A percentile compares a stretch with the other conserved stretches of the same genome.
Evolutionary conservation across 2,113 vertebrate genomes (phyloP).

Genomic region (Tenrec ecaudatus): DNA sequence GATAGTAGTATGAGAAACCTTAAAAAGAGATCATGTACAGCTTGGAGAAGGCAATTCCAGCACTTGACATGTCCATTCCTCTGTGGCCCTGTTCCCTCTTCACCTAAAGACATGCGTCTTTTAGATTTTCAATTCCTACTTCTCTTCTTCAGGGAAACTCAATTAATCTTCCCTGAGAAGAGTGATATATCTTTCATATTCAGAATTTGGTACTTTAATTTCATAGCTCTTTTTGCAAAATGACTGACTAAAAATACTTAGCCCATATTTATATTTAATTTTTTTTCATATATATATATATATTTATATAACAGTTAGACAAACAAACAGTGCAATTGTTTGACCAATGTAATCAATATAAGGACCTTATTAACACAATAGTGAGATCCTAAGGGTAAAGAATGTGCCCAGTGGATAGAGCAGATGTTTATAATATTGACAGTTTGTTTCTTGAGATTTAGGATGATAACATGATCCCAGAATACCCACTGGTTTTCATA

Average conservation of each 20-base stretch:
- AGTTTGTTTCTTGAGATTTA: constrained; percentile 44
- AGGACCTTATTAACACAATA: not conserved
- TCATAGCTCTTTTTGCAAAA: not conserved
- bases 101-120: not conserved
- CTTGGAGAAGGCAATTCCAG: not conserved
- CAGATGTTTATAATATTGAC: not conserved
- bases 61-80: not conserved
- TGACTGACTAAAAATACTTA: not conserved
- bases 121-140: not conserved
- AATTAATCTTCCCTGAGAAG: not conserved
- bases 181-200: not conserved
- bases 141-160: not conserved
- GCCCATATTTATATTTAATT: not conserved
- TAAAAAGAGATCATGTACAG: not conserved
- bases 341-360: not conserved
- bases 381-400: not conserved
- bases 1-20: no score
- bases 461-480: not conserved
- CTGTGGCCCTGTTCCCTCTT: not conserved
- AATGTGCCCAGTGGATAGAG: not conserved
- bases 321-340: not conserved
- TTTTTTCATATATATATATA: not conserved
- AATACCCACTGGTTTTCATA: not conserved
- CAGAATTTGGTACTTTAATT: not conserved
- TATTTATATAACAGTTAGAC: not conserved